These are phyloP conservation scores for Heliconius himera DNA, from an alignment of 1,140 invertebrate genomes.

Conservation along the genomic window DNA sequence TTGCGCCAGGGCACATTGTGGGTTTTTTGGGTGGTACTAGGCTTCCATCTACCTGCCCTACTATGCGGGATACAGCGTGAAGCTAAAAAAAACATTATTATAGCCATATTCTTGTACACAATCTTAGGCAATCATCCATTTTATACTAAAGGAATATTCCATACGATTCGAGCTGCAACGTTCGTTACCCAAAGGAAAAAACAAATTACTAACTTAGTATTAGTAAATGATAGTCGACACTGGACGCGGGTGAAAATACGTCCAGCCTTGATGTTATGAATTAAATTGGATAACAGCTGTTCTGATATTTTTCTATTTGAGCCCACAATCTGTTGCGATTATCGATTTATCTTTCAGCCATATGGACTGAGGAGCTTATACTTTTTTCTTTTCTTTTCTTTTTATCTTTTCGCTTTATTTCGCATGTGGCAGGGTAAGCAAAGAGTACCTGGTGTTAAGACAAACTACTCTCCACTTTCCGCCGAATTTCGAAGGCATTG, in stretches of 20 bases:
- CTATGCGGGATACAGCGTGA: no score
- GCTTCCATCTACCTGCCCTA: no score
- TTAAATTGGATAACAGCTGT: conserved; percentile 23
- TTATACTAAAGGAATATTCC: neutral
- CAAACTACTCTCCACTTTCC: no score
- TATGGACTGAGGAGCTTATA: no score
- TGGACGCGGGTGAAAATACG: neutral
- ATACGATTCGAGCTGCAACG: neutral
- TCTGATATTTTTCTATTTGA: neutral
- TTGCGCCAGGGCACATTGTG: no score
- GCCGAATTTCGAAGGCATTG: no score
- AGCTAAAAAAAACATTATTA: no score
- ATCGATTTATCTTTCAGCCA: neutral
- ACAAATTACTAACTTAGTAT: conserved; percentile 13
- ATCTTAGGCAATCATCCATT: neutral
- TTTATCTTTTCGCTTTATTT: no score
- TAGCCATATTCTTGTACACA: neutral
- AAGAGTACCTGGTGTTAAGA: no score
- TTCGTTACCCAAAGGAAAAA: conserved; percentile 19
- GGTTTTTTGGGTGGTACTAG: no score
- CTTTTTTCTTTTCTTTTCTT: neutral
- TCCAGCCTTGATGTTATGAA: neutral
- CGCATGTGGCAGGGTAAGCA: no score
- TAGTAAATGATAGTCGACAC: conserved; percentile 11
- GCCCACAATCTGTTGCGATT: neutral